Conservation (phyloP, 2,113 vertebrate genomes). For the Chloropsis cyanopogon region DNA sequence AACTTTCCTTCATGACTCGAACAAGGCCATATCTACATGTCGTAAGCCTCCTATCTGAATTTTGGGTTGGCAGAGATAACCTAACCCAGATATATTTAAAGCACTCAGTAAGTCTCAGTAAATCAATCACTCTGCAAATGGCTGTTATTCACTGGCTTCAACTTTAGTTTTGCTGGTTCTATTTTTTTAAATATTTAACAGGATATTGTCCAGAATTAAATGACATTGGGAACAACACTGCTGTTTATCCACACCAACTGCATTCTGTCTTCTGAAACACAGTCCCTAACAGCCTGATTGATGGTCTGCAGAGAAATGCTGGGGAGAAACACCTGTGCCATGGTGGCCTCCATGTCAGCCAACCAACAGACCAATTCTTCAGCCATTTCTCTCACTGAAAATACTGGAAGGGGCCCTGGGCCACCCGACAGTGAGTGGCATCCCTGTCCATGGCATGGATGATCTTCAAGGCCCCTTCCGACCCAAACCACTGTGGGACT, state of each 20-base stretch:
- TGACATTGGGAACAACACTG: neutral
- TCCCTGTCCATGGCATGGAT: neutral
- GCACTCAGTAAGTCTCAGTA: slow-evolving; percentile 23
- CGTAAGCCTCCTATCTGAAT: slow-evolving; percentile 67
- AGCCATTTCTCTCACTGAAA: neutral
- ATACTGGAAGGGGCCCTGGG: neutral
- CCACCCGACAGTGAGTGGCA: neutral
- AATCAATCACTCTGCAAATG: slow-evolving; percentile 63
- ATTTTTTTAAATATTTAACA: neutral
- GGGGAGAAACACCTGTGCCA: neutral
- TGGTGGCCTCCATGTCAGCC: neutral
- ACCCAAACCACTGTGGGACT: neutral
- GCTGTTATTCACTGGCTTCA: slow-evolving; percentile 24
- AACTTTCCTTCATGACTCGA: neutral
- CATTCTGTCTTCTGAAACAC: neutral
- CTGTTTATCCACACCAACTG: neutral
- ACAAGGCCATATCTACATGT: slow-evolving; percentile 28
- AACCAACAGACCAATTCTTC: neutral
- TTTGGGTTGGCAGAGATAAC: slow-evolving; percentile 44
- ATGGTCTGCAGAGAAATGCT: neutral
- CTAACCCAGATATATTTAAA: slow-evolving; percentile 12
- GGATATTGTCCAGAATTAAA: neutral
- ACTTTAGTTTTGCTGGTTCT: neutral
- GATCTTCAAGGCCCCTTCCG: neutral
- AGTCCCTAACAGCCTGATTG: neutral